Evolutionary conservation across 2,797 vertebrate genomes (phyloP).

Genomic region (Fistularia commersonii): DNA sequence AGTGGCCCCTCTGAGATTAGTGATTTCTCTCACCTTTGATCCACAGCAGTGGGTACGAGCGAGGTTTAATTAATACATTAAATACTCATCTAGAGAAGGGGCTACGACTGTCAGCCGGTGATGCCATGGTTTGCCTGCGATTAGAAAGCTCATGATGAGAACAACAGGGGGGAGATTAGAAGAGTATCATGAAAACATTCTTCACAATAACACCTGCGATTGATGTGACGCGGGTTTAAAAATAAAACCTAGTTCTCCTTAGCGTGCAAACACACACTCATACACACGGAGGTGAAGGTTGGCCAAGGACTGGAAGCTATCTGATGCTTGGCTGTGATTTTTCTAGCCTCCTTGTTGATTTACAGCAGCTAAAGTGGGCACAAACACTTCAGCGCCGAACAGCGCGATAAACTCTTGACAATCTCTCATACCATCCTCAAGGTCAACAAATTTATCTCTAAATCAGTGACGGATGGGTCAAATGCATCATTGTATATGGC

Average conservation of each 20-base stretch:
- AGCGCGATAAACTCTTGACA: conserved; percentile 29
- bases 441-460: conserved; percentile 47
- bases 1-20: conserved; percentile 2
- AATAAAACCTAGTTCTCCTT: neutral
- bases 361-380: conserved; percentile 47
- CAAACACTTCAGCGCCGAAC: conserved; percentile 19
- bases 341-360: conserved; percentile 50
- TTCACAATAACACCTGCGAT: too few relatives aligned
- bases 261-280: neutral
- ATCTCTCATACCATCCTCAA: conserved; percentile 45
- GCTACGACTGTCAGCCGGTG: neutral
- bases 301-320: conserved; percentile 49
- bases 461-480: conserved; percentile 31
- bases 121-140: too few relatives aligned
- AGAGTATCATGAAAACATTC: conserved; percentile 7
- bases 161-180: too few relatives aligned
- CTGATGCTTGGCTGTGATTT: conserved; percentile 44
- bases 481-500: conserved; percentile 26
- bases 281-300: conserved; percentile 55
- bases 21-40: conserved; percentile 18
- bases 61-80: conserved; percentile 8
- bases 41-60: neutral
- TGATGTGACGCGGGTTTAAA: neutral
- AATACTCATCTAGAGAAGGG: conserved; percentile 1
- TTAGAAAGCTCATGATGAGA: conserved; percentile 1